These are phyloP conservation scores for Eumerus sabulonum DNA, from an alignment of 2,888 invertebrate species.

Conservation along the genomic window DNA sequence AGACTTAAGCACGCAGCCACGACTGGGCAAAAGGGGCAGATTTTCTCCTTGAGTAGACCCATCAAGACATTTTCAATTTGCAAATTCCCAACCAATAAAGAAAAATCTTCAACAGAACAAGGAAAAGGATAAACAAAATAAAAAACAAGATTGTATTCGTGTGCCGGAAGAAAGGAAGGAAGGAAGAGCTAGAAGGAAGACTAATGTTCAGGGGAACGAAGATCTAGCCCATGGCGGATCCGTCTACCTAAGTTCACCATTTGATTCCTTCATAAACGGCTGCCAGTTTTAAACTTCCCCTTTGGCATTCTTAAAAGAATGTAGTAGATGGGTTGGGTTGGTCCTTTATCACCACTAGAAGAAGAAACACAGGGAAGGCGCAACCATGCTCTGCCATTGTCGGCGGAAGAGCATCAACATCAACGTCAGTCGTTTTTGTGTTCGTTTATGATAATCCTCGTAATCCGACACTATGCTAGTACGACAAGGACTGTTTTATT, in stretches of 20 bases:
- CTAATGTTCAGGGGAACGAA: too few species aligned
- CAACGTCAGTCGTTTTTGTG: slow-evolving; percentile 60
- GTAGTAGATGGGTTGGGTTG: background rate
- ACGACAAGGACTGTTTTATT: slow-evolving; percentile 33
- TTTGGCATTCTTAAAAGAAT: background rate
- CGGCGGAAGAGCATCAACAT: slow-evolving; percentile 39
- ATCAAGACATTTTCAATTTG: slow-evolving; percentile 66
- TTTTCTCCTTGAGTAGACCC: slow-evolving; percentile 57
- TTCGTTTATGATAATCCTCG: slow-evolving; percentile 66
- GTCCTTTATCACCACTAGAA: too few species aligned
- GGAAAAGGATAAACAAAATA: background rate
- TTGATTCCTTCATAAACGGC: slow-evolving; percentile 46
- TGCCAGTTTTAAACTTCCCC: slow-evolving; percentile 51
- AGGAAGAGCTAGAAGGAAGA: too few species aligned
- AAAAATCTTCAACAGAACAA: slow-evolving; percentile 3
- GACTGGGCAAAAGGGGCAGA: slow-evolving; percentile 32
- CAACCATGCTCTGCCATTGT: background rate
- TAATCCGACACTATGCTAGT: slow-evolving; percentile 64
- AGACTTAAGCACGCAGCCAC: background rate
- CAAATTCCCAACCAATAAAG: slow-evolving; percentile 50
- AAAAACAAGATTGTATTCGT: too few species aligned
- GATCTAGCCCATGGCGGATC: too few species aligned
- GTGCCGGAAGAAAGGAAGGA: too few species aligned
- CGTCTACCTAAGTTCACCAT: slow-evolving; percentile 30
- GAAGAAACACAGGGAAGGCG: too few species aligned